Base-by-base conservation (phyloP, 2,113 vertebrate genomes). In the Thalassarche chlororhynchos region DNA sequence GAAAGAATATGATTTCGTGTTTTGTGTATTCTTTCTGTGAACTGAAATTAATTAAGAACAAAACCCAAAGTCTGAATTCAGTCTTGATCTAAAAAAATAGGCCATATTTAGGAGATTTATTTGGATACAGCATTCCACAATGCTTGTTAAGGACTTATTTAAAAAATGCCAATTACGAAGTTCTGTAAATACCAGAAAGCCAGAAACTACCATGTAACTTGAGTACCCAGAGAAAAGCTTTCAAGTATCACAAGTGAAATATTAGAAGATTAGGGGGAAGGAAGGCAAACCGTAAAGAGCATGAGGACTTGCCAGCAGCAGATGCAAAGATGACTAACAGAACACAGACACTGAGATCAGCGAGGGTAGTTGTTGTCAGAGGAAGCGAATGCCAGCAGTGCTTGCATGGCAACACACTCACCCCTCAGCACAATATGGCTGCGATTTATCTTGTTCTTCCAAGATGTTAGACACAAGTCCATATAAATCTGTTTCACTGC, bases 391-490 rank as follows among this genome's bases (percentile, higher is more conserved):
- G 12, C 58, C 78, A 84, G n/a, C 78, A 86, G 58, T 7, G 8
- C 29, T 72, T 60, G 81, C 86, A 36, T 23, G 40, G 82, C 58
- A 83, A 68, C 49, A 75, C 97, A 98, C 99, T 97, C 98, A 99
- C 99, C 99, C 98, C 76, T 99, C 98, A 97, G 97, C 96, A 97
- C 98, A 98, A 95, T 97, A 98, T 2, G 95, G 96, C 87, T 99
- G 98, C 21, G 97, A 90, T 85, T 99, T 98, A 84, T 99, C 98
- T 92, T 98, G 98, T 79, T 99, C 99, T 94, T 99, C 99, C 97
- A 99, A 97, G 97, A 99, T 99, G 94, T 99, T 98, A 89, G 99
- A 99, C 86, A 99, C 99, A 26, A 99, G 98, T 90, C 98, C 98
- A 96, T 99, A 99, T 20, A 99, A 98, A 97, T 99, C 99, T 93